Evolutionary conservation across 2,113 vertebrate species (phyloP), one percentile per base, ranked within the genome.

Genomic region (Oceanites oceanicus): DNA sequence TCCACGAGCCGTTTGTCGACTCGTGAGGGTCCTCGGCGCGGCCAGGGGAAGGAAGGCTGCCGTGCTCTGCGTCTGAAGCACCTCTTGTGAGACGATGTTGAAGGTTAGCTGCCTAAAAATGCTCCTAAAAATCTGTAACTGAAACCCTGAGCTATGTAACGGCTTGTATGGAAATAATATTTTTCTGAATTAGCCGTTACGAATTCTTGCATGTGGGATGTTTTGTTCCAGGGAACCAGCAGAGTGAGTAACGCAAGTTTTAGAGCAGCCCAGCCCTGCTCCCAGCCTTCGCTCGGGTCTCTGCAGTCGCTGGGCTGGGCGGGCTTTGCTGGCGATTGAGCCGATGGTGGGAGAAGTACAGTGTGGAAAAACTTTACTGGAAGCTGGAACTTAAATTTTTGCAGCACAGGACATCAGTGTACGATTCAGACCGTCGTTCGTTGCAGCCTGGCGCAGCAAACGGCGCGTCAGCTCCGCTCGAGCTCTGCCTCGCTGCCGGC

Each of bases 201-300:
- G 26, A 78, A 90, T 96, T 91, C 87, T 92, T 95, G 81, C 36
- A 82, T 68, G 93, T 72, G 74, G 87, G 86, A 82, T 96, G 90
- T 95, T 96, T 94, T 93, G 84, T 65, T 96, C 85, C 49, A 66
- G 86, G 62, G 74, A 97, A 56, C 84, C 65, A 76, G 81, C 81
- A 92, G 92, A 86, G 93, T 90, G 84, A 96, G 94, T 93, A 95
- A 90, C 92, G 47, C 85, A 52, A 72, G 90, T 94, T 95, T 94
- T 92, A 40, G 52, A 93, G 47, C 62, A 86, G 85, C 96, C 96
- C 93, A 79, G 66, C 94, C 85, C 90, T 73, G 70, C 86, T 95
- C 74, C 84, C 90, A 91, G 94, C 62, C 81, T 72, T 84, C 30
- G 2, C 13, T 72, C 21, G 27, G 49, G 27, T 75, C 94, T 72